phyloP scores from a whole-genome alignment of 2,888 invertebrate genomes.

The Dryocosmus kuriphilus region DNA sequence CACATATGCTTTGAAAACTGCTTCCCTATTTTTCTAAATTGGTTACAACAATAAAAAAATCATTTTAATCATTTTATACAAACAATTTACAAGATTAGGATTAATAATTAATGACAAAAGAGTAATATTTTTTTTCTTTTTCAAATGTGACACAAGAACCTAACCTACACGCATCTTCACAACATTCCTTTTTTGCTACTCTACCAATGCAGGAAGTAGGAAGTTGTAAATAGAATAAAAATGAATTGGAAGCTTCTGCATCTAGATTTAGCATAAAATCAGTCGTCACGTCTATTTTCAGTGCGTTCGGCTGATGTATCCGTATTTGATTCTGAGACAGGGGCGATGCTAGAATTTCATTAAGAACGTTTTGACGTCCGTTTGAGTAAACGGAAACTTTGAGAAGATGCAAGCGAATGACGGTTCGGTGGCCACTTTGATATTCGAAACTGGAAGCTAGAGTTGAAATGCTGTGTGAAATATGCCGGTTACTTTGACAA shows the following conservation, averaged over 20 bases:
- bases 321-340: conserved; percentile 41
- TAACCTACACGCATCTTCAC: too few relatives aligned
- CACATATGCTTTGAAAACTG: too few relatives aligned
- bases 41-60: too few relatives aligned
- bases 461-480: conserved; percentile 48
- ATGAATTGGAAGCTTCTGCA: neutral
- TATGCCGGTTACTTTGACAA: conserved; percentile 43
- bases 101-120: too few relatives aligned
- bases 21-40: too few relatives aligned
- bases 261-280: conserved; percentile 33
- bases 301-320: conserved; percentile 48
- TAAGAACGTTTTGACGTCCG: conserved; percentile 54
- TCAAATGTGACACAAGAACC: too few relatives aligned
- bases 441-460: conserved; percentile 54
- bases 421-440: conserved; percentile 58
- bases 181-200: too few relatives aligned
- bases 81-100: too few relatives aligned
- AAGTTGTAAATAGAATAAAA: neutral
- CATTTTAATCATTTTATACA: too few relatives aligned
- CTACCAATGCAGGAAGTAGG: neutral
- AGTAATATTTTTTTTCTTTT: too few relatives aligned
- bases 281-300: conserved; percentile 47
- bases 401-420: conserved; percentile 43
- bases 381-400: conserved; percentile 50
- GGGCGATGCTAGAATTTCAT: conserved; percentile 53